Base-by-base conservation (phyloP, 2,113 vertebrate genomes). In the Vulpes lagopus region DNA sequence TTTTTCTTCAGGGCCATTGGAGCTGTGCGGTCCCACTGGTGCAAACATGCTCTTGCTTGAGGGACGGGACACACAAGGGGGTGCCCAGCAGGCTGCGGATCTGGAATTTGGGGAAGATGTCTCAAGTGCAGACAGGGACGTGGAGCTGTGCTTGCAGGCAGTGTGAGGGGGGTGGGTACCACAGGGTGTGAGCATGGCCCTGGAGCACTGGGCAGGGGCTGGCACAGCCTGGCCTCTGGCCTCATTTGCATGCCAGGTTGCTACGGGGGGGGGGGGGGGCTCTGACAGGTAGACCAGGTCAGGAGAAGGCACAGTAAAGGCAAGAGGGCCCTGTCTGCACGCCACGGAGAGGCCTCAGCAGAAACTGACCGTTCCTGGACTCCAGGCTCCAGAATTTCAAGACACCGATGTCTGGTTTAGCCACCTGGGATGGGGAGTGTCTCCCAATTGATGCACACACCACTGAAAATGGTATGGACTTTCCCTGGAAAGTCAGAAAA, bases 241-340 rank as follows among this genome's bases (percentile, higher is more conserved):
- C 38, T 22, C 1, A 10, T 20, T 12, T 19, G 30, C 5, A 3
- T 6, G 3, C 23, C 20, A 22, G 0, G 3, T 32, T 15, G 5
- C 32, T 35, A 20, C 19, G 2, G 22, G 30, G 35, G 35, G 35
- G 35, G 35, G 35, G 35, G 35, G 35, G 38, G 55, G 35, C 53
- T 49, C 22, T 19, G 22, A 74, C 20, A 16, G 11, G 53, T 51
- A 32, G 15, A 27, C 22, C 59, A 57, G 79, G 38, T 8, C 23
- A 35, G 15, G 59, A 35, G 57, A 81, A 81, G 64, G 38, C 8
- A 32, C n/a, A 69, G n/a, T 23, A 30, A 12, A 14, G 16, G 9
- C 16, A 10, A 91, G n/a, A 67, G 14, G 35, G 76, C 25, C 8
- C 16, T 35, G 12, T 57, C 49, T 55, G 23, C 76, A 43, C 1